phyloP scores from a whole-genome alignment of 2,113 vertebrate species.

The Rallus limicola region DNA sequence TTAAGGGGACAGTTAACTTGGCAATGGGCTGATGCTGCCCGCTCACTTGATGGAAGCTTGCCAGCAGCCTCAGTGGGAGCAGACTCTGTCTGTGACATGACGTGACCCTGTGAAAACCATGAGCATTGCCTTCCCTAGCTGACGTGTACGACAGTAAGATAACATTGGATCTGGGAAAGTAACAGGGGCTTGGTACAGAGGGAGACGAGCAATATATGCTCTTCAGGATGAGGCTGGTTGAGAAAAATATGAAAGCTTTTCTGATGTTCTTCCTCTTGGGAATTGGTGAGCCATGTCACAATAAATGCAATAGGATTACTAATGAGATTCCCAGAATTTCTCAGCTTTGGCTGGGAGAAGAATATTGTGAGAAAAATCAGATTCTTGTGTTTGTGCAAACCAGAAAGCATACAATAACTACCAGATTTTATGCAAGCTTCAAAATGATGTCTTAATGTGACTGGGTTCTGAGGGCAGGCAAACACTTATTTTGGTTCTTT shows the following conservation, averaged over 20 bases:
- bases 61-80: neutral
- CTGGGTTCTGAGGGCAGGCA: neutral
- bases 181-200: neutral
- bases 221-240: neutral
- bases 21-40: neutral
- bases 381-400: slow-evolving; percentile 39
- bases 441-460: slow-evolving; percentile 14
- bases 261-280: slow-evolving; percentile 43
- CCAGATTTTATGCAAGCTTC: slow-evolving; percentile 4
- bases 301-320: slow-evolving; percentile 36
- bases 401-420: slow-evolving; percentile 39
- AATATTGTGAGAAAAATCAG: slow-evolving; percentile 45
- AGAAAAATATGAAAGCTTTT: slow-evolving; percentile 24
- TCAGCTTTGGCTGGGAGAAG: slow-evolving; percentile 21
- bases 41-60: neutral
- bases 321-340: slow-evolving; percentile 57
- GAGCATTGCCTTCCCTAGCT: neutral
- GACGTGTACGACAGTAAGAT: neutral
- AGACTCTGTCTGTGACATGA: neutral
- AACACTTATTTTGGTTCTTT: neutral
- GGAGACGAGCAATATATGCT: neutral
- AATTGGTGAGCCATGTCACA: slow-evolving; percentile 29
- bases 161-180: slow-evolving; percentile 28
- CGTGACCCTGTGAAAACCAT: slow-evolving; percentile 13
- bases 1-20: neutral